phyloP scores from a whole-genome alignment of 2,113 vertebrate species.

The Eidolon helvum region DNA sequence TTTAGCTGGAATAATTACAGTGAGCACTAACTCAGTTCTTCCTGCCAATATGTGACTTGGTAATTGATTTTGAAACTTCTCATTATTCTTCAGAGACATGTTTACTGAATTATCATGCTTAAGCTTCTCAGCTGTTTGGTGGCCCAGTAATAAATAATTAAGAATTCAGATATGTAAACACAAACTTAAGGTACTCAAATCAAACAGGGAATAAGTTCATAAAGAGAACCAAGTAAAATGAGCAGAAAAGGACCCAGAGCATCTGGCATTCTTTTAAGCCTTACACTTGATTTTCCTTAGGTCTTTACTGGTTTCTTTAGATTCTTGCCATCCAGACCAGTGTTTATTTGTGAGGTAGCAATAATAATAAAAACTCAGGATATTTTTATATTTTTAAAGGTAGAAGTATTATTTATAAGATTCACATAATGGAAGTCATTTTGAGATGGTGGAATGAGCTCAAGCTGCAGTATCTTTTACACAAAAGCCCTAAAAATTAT shows the following conservation, averaged over 20 bases:
- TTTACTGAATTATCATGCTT: constrained; percentile 27
- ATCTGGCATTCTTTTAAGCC: neutral
- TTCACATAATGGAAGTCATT: neutral
- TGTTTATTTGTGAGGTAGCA: neutral
- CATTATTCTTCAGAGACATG: neutral
- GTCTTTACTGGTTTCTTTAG: neutral
- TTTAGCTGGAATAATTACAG: neutral
- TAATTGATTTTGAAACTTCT: neutral
- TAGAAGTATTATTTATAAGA: neutral
- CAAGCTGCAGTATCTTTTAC: neutral
- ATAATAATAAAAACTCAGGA: neutral
- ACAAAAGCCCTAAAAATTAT: neutral
- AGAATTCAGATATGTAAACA: constrained; percentile 59
- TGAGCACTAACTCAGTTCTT: neutral
- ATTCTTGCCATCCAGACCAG: neutral
- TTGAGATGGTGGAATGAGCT: neutral
- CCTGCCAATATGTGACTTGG: neutral
- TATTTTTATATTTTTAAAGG: neutral
- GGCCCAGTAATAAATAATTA: neutral
- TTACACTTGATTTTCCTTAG: neutral
- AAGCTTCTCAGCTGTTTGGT: constrained; percentile 29
- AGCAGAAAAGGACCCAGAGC: neutral
- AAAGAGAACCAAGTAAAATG: constrained; percentile 11
- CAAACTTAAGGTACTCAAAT: neutral
- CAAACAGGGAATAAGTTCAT: constrained; percentile 6